Evolutionary conservation across 2,113 vertebrate species (phyloP).

Genomic region (Danio rerio): DNA sequence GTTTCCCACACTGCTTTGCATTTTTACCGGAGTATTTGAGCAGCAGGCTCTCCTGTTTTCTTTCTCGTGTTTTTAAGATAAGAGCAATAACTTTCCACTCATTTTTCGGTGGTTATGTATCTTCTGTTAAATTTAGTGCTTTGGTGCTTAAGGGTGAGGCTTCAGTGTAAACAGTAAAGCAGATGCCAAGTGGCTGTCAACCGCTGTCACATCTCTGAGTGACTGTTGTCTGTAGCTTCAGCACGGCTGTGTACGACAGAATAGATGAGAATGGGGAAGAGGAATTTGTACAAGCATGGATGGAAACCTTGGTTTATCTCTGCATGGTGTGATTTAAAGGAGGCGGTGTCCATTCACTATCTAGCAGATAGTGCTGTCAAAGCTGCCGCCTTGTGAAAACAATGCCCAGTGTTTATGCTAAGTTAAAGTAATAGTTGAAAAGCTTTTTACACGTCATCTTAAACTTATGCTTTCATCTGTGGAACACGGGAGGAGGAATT

Average conservation of each 20-base stretch:
- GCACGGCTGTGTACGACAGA: not conserved
- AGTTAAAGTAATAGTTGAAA: not conserved
- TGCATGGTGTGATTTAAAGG: constrained; percentile 25
- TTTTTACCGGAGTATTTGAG: constrained; percentile 58
- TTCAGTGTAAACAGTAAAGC: constrained; percentile 34
- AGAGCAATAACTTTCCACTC: constrained; percentile 22
- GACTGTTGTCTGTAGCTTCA: not conserved
- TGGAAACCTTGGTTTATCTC: constrained; percentile 33
- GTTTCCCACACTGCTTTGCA: constrained; percentile 69
- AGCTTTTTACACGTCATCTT: not conserved
- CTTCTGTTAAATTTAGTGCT: constrained; percentile 49
- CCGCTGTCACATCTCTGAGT: constrained; percentile 34
- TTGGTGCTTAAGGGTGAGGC: constrained; percentile 26
- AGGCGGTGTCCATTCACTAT: not conserved
- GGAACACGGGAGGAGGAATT: not conserved
- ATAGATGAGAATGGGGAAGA: constrained; percentile 34
- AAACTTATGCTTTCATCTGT: not conserved
- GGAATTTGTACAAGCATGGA: constrained; percentile 1
- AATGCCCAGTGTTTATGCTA: not conserved
- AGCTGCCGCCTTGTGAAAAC: constrained; percentile 26
- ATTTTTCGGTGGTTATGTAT: constrained; percentile 36
- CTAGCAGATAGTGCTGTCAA: not conserved
- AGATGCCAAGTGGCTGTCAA: constrained; percentile 40
- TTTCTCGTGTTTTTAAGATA: constrained; percentile 30
- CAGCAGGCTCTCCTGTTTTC: constrained; percentile 38